A percentile compares a stretch with the other conserved stretches of the same genome.
Evolutionary conservation across 2,797 vertebrate species (phyloP).

Genomic region (Heliangelus exortis): DNA sequence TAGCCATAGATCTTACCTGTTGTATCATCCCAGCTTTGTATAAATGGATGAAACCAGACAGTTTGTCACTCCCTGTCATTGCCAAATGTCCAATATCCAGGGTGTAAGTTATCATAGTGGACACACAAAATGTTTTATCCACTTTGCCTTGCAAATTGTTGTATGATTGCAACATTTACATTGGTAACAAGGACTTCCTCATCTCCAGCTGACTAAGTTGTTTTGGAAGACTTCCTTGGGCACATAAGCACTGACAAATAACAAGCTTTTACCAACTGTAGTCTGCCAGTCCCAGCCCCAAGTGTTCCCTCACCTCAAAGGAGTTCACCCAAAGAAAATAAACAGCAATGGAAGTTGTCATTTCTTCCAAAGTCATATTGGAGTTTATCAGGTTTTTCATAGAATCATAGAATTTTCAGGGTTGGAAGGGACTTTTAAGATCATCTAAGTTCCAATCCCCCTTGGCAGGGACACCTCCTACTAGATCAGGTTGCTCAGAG

Average conservation of each 20-base stretch:
- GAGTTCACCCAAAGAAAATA: slow-evolving; percentile 27
- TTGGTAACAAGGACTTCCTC: neutral
- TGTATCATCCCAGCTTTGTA: neutral
- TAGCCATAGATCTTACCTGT: neutral
- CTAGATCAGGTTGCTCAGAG: no score
- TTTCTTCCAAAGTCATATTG: neutral
- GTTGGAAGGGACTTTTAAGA: no score
- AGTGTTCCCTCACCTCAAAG: neutral
- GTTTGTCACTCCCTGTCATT: neutral
- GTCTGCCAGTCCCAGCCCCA: neutral
- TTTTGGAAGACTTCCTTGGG: slow-evolving; percentile 6
- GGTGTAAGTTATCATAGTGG: neutral
- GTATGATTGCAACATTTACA: neutral
- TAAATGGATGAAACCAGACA: neutral
- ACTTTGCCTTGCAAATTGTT: neutral
- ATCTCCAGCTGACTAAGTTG: neutral
- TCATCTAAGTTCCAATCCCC: no score
- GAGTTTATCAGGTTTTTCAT: neutral
- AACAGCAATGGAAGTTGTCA: neutral
- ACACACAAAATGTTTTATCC: neutral
- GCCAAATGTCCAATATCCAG: neutral
- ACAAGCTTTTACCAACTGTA: slow-evolving; percentile 10
- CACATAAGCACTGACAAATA: slow-evolving; percentile 3
- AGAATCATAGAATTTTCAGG: neutral
- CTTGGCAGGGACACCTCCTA: no score